Percentiles rank a stretch among this genome's conserved stretches.
phyloP scores from a whole-genome alignment of 2,113 vertebrate genomes.

The Xyliphius kryptos region DNA sequence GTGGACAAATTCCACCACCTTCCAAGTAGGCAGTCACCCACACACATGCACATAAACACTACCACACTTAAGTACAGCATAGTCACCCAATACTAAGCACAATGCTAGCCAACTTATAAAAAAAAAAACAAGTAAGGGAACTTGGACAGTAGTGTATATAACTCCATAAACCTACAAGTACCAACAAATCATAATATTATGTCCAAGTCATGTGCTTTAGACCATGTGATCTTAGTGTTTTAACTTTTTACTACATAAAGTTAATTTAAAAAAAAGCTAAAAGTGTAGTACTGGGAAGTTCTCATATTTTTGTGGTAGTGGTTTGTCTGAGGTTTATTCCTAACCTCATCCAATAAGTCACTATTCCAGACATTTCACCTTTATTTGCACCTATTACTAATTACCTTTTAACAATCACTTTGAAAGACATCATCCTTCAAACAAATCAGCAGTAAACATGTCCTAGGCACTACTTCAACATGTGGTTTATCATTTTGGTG shows the following conservation, averaged over 20 bases:
- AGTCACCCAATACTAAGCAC: slow-evolving; percentile 41
- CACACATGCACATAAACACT: slow-evolving; percentile 38
- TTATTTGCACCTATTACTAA: slow-evolving; percentile 23
- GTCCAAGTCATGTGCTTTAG: no score
- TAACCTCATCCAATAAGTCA: slow-evolving; percentile 11
- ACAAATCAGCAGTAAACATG: neutral
- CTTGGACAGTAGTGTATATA: no score
- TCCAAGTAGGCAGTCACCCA: slow-evolving; percentile 22
- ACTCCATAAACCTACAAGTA: neutral
- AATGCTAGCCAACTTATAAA: neutral
- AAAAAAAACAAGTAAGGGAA: no score
- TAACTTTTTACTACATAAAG: no score
- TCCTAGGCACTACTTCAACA: neutral
- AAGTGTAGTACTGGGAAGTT: no score
- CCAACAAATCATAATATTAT: no score
- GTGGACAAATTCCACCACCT: slow-evolving; percentile 33
- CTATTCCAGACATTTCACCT: slow-evolving; percentile 32
- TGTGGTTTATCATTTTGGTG: neutral
- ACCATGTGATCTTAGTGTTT: no score
- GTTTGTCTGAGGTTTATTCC: neutral
- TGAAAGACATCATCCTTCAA: slow-evolving; percentile 8
- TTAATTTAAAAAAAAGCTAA: no score
- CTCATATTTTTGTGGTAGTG: no score
- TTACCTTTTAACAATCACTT: slow-evolving; percentile 31
- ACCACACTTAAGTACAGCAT: slow-evolving; percentile 31